These are phyloP conservation scores for Mola mola DNA, from an alignment of 2,113 vertebrate genomes.

Conservation along the genomic window DNA sequence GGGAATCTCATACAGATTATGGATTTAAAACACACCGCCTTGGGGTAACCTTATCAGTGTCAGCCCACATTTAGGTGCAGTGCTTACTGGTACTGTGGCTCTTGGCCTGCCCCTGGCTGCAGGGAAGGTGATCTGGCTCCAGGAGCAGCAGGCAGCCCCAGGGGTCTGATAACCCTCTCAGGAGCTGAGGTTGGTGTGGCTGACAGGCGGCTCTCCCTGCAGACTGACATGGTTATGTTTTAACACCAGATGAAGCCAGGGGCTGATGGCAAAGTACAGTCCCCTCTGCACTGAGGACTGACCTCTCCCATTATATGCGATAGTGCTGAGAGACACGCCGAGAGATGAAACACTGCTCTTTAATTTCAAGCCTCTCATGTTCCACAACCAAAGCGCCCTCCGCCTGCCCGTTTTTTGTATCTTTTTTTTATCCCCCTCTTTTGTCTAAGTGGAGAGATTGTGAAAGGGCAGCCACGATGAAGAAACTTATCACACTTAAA, in stretches of 20 bases:
- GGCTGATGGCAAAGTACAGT: conserved; percentile 61
- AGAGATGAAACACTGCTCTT: conserved; percentile 73
- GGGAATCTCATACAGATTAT: not conserved
- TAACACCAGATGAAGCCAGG: conserved; percentile 61
- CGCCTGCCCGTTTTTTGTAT: not conserved
- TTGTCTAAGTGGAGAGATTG: conserved; percentile 22
- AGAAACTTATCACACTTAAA: conserved; percentile 11
- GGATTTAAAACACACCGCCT: conserved; percentile 24
- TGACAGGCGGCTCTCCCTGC: conserved; percentile 63
- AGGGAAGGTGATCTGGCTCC: conserved; percentile 36
- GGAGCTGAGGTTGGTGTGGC: conserved; percentile 41
- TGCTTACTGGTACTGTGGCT: conserved; percentile 15
- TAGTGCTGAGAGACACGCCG: conserved; percentile 61
- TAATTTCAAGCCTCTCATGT: conserved; percentile 71
- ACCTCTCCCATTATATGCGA: conserved; percentile 73
- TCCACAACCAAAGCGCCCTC: conserved; percentile 46
- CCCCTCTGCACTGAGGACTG: conserved; percentile 52
- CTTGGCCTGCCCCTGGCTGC: conserved; percentile 19
- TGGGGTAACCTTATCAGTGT: conserved; percentile 33
- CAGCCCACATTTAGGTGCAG: conserved; percentile 33
- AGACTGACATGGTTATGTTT: conserved; percentile 58
- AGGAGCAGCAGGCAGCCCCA: conserved; percentile 44
- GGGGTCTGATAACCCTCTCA: conserved; percentile 63
- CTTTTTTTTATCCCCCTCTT: conserved; percentile 4
- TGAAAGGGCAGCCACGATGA: conserved; percentile 3